Conservation (phyloP, 2,888 invertebrate genomes). For the Gari tellinella region DNA sequence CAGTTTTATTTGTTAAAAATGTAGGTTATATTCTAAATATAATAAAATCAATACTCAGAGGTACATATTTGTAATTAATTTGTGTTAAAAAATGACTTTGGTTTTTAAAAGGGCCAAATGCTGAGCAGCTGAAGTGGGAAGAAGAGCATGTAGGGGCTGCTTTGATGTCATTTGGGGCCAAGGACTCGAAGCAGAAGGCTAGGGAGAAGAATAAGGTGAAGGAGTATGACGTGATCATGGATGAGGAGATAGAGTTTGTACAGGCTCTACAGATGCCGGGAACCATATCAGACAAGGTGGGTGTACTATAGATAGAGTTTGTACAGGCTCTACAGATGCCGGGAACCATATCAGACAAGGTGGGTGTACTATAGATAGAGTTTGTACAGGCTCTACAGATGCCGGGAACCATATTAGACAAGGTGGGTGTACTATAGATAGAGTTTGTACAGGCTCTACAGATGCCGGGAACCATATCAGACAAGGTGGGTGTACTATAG, state of each 20-base stretch:
- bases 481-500: conserved; percentile 85
- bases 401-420: conserved; percentile 84
- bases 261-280: conserved; percentile 88
- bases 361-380: conserved; percentile 92
- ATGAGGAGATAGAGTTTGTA: conserved; percentile 99
- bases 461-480: conserved; percentile 85
- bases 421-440: conserved; percentile 90
- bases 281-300: conserved; percentile 79
- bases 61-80: too few relatives aligned
- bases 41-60: too few relatives aligned
- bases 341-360: conserved; percentile 82
- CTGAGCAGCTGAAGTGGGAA: conserved; percentile 95
- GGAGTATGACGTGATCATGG: conserved; percentile 96
- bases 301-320: conserved; percentile 88
- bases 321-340: conserved; percentile 89
- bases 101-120: conserved; percentile 82
- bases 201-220: conserved; percentile 83
- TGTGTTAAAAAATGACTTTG: too few relatives aligned
- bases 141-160: conserved; percentile 98
- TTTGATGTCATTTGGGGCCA: conserved; percentile 96
- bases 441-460: conserved; percentile 94
- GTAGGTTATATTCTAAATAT: too few relatives aligned
- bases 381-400: conserved; percentile 91
- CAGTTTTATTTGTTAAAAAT: too few relatives aligned
- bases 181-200: conserved; percentile 88